Conservation (phyloP, 2,797 vertebrate genomes). For the Serranus cabrilla region DNA sequence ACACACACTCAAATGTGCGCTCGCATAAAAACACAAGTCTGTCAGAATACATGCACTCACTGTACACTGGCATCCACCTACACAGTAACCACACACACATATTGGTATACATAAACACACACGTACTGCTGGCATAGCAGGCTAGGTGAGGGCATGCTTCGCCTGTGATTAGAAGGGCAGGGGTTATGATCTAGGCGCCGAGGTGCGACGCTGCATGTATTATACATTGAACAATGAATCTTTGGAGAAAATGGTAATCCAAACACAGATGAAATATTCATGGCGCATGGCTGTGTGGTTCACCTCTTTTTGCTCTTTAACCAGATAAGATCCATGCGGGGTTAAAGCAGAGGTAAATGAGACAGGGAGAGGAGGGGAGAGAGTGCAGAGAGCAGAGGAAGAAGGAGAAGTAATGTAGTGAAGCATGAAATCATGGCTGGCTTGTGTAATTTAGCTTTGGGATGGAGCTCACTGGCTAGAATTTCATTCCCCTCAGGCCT, state of each 20-base stretch:
- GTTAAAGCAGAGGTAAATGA: conserved; percentile 82
- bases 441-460: conserved; percentile 87
- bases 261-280: conserved; percentile 85
- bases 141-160: conserved; percentile 47
- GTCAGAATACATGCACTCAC: conserved; percentile 25
- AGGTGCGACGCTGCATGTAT: conserved; percentile 71
- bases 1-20: conserved; percentile 34
- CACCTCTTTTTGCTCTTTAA: conserved; percentile 80
- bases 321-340: conserved; percentile 78
- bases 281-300: conserved; percentile 65
- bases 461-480: conserved; percentile 82
- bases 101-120: conserved; percentile 19
- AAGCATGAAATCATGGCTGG: conserved; percentile 89
- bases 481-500: conserved; percentile 82
- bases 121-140: conserved; percentile 46
- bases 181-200: conserved; percentile 68
- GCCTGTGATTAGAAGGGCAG: conserved; percentile 72
- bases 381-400: conserved; percentile 59
- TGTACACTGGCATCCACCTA: conserved; percentile 47
- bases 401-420: conserved; percentile 81
- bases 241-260: conserved; percentile 79
- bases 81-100: conserved; percentile 34
- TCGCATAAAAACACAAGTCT: conserved; percentile 39
- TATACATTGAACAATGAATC: conserved; percentile 80
- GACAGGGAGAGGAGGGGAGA: conserved; percentile 65